phyloP scores from a whole-genome alignment of 2,888 invertebrate genomes.

The Idaea straminata region DNA sequence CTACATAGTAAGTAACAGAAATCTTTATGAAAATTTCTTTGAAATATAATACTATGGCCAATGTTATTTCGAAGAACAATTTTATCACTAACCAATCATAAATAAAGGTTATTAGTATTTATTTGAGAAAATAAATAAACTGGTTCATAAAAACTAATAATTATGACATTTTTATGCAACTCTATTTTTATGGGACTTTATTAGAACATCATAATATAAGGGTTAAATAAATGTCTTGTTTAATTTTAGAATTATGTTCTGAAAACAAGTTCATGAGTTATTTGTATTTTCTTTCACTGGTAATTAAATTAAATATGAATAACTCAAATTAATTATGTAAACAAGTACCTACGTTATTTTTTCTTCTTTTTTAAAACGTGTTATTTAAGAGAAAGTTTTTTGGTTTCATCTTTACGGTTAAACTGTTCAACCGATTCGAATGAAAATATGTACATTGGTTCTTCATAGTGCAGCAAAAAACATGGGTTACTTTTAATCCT shows the following conservation, averaged over 20 bases:
- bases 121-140: not conserved
- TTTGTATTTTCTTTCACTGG: not conserved
- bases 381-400: too few species aligned
- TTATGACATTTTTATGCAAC: not conserved
- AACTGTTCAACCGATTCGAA: too few species aligned
- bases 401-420: too few species aligned
- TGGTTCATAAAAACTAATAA: not conserved
- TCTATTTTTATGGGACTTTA: not conserved
- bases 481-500: too few species aligned
- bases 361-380: too few species aligned
- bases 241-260: not conserved
- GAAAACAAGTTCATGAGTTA: not conserved
- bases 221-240: not conserved
- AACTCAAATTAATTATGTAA: not conserved
- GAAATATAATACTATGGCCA: not conserved
- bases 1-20: not conserved
- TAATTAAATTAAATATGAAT: not conserved
- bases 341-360: not conserved
- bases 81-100: not conserved
- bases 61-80: not conserved
- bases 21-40: not conserved
- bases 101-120: not conserved
- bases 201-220: not conserved
- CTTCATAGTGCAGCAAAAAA: too few species aligned
- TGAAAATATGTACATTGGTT: too few species aligned